phyloP scores from a whole-genome alignment of 2,888 invertebrate genomes.

The Helobdella robusta region DNA sequence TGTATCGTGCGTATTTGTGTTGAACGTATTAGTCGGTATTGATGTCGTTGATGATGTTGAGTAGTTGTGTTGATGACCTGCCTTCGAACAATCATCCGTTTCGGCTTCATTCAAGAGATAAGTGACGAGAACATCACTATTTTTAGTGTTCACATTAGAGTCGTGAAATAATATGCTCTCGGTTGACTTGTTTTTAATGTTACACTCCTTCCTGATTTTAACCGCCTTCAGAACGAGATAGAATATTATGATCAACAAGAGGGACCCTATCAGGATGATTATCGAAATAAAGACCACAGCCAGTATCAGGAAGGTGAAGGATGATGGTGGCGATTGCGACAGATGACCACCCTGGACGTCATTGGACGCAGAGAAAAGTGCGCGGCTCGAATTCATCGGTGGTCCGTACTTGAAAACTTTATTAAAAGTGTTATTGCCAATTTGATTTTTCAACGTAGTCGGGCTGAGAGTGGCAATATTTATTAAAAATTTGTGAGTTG shows the following conservation, averaged over 20 bases:
- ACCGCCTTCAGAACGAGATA: constrained; percentile 16
- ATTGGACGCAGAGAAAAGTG: background rate
- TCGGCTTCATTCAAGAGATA: background rate
- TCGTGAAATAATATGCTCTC: no score
- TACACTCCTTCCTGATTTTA: background rate
- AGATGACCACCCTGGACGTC: background rate
- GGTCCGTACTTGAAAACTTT: background rate
- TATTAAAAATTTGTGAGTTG: no score
- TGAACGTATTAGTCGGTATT: no score
- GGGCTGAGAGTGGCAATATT: no score
- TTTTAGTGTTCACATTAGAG: no score
- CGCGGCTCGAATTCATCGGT: background rate
- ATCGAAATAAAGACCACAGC: constrained; percentile 8
- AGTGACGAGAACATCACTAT: no score
- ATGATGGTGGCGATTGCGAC: background rate
- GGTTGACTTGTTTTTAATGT: no score
- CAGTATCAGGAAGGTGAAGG: constrained; percentile 1
- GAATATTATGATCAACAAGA: constrained; percentile 14
- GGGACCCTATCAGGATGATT: constrained; percentile 25
- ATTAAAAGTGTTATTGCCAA: background rate
- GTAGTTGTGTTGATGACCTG: no score
- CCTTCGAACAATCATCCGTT: background rate
- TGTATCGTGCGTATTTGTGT: no score
- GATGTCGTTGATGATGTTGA: no score
- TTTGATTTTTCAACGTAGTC: background rate